Percentiles rank a stretch among this genome's conserved stretches.
Conservation (phyloP, 2,113 vertebrate genomes). For the Aramus guarauna region DNA sequence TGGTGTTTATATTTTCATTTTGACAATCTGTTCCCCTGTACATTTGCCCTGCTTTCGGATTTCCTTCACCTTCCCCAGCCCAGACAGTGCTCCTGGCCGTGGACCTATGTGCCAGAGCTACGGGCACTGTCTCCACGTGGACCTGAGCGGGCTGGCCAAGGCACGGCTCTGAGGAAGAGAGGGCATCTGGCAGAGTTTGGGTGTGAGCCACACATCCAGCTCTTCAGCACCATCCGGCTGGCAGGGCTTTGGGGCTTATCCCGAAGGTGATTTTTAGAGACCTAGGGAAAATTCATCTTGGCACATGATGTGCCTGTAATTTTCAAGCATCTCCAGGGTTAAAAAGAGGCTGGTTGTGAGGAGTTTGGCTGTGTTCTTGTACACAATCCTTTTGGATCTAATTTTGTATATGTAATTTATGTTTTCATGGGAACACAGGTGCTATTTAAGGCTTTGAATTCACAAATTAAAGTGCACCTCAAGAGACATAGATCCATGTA, state of each 20-base stretch:
- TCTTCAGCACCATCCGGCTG: background rate
- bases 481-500: background rate
- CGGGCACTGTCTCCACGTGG: rapidly evolving
- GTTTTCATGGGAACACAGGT: background rate
- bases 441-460: background rate
- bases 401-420: background rate
- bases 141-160: background rate
- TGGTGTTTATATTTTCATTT: background rate
- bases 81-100: background rate
- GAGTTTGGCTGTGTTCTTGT: background rate
- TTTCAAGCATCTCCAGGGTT: background rate
- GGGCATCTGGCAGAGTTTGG: background rate
- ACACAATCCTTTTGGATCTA: background rate
- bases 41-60: background rate
- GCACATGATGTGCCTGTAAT: background rate
- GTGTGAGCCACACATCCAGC: background rate
- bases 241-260: background rate
- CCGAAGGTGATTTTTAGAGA: background rate
- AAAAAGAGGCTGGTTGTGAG: background rate
- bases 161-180: background rate
- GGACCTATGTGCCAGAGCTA: background rate
- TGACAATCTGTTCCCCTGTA: background rate
- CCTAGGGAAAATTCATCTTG: background rate
- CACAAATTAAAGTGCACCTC: background rate
- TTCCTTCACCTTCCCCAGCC: background rate